phyloP scores from a whole-genome alignment of 2,113 vertebrate species.

The Tylochromis polylepis region DNA sequence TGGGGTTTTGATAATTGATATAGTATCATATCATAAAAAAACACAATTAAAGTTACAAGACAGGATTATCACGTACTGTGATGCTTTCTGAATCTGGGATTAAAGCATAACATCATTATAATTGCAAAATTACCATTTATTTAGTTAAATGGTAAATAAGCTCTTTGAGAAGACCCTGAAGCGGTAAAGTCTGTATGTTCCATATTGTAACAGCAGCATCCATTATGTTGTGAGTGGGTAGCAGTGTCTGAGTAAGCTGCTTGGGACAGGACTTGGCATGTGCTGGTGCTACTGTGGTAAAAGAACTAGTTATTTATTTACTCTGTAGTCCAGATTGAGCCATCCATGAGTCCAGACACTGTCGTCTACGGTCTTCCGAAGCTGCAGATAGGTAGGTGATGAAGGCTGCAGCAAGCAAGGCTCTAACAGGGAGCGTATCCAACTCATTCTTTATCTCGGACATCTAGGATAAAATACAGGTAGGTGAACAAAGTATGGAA shows the following conservation, averaged over 20 bases:
- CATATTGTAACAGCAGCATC: not conserved
- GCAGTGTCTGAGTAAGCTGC: not conserved
- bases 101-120: not conserved
- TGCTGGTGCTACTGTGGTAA: not conserved
- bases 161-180: not conserved
- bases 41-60: not conserved
- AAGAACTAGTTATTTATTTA: conserved; percentile 49
- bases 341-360: conserved; percentile 86
- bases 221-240: not conserved
- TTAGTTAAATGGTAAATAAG: not conserved
- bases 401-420: conserved; percentile 91
- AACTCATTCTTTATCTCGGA: conserved; percentile 89
- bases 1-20: not conserved
- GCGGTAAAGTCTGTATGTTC: not conserved
- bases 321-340: conserved; percentile 84
- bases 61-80: not conserved
- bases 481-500: not conserved
- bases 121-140: not conserved
- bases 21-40: not conserved
- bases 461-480: conserved; percentile 71
- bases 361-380: conserved; percentile 83
- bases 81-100: not conserved
- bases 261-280: not conserved
- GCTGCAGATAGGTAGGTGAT: conserved; percentile 94
- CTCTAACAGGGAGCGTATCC: conserved; percentile 83